Conservation (phyloP, 2,113 vertebrate species). For the Nothobranchius furzeri region DNA sequence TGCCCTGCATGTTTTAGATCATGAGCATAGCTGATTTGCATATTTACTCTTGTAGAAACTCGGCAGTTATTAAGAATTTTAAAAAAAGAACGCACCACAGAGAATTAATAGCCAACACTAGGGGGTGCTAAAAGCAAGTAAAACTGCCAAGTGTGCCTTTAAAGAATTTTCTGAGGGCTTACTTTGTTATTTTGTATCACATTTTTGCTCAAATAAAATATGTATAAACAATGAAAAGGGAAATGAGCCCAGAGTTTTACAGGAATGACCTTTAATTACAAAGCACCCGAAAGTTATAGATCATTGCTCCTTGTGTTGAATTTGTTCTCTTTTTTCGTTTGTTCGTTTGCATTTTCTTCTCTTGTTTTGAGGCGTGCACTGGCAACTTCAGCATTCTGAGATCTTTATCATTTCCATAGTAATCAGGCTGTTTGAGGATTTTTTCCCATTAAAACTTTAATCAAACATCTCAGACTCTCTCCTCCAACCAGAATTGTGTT, state of each 20-base stretch:
- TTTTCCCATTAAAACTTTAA: constrained; percentile 56
- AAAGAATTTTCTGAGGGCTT: too few species aligned
- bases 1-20: too few species aligned
- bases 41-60: too few species aligned
- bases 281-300: constrained; percentile 52
- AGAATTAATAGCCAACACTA: too few species aligned
- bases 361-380: constrained; percentile 43
- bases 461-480: constrained; percentile 62
- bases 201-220: constrained; percentile 28
- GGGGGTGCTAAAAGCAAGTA: too few species aligned
- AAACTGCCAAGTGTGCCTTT: too few species aligned
- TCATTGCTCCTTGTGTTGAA: constrained; percentile 44
- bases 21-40: too few species aligned
- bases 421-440: constrained; percentile 61
- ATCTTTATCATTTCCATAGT: constrained; percentile 62
- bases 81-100: too few species aligned
- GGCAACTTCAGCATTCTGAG: constrained; percentile 37
- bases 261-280: constrained; percentile 64
- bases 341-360: constrained; percentile 54
- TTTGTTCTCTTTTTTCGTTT: constrained; percentile 58
- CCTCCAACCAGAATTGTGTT: constrained; percentile 61
- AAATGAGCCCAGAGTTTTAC: constrained; percentile 42
- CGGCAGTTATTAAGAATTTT: too few species aligned
- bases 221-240: constrained; percentile 41
- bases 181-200: background rate